Percentiles rank a stretch among this genome's conserved stretches.
These are phyloP conservation scores for Lateolabrax maculatus DNA, from an alignment of 2,797 vertebrate genomes.

Conservation along the genomic window DNA sequence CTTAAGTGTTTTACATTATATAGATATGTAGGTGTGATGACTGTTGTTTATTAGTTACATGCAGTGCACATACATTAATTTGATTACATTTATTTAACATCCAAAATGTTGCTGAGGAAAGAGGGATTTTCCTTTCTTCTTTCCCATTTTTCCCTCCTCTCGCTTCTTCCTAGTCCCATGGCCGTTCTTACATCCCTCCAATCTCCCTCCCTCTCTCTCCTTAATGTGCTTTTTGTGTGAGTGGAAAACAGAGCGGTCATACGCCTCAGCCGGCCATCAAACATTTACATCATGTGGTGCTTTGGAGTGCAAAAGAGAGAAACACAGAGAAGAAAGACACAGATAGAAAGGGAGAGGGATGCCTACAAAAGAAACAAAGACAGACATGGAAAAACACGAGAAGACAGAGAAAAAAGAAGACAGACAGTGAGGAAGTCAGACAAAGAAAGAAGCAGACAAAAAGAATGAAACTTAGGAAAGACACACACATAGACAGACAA, in stretches of 20 bases:
- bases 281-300: slow-evolving; percentile 72
- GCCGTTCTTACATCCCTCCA: slow-evolving; percentile 24
- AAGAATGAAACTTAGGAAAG: slow-evolving; percentile 31
- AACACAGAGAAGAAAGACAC: slow-evolving; percentile 9
- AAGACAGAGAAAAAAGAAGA: slow-evolving; percentile 18
- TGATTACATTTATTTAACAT: slow-evolving; percentile 15
- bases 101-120: slow-evolving; percentile 2
- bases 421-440: slow-evolving; percentile 27
- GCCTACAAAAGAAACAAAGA: slow-evolving; percentile 42
- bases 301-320: slow-evolving; percentile 46
- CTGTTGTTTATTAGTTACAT: slow-evolving; percentile 15
- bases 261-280: slow-evolving; percentile 68
- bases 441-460: slow-evolving; percentile 43
- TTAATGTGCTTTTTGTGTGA: slow-evolving; percentile 68
- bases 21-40: slow-evolving; percentile 17
- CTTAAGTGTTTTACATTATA: slow-evolving; percentile 15
- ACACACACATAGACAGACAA: slow-evolving; percentile 44
- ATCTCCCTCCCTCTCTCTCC: slow-evolving; percentile 19
- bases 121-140: not conserved
- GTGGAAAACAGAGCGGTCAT: slow-evolving; percentile 61
- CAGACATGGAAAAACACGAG: slow-evolving; percentile 19
- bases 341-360: slow-evolving; percentile 29
- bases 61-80: not conserved
- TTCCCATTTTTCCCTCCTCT: slow-evolving; percentile 1
- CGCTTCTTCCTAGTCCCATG: slow-evolving; percentile 16